phyloP scores from a whole-genome alignment of 2,888 invertebrate species.

The Epirrhoe tristata region DNA sequence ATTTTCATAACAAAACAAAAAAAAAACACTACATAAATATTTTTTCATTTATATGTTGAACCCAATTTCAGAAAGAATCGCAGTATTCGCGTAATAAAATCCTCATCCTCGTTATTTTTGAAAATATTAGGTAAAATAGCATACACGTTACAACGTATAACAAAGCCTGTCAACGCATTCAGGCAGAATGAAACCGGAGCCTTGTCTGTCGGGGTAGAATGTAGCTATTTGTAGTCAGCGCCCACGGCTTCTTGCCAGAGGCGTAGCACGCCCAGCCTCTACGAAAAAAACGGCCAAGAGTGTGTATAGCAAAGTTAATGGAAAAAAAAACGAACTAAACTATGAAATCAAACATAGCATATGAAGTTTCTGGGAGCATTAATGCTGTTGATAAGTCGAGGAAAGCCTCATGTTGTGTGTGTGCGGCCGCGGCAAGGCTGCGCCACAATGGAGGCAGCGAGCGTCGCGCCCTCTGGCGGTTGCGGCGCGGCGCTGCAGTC shows the following conservation, averaged over 20 bases:
- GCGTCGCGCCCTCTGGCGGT: slow-evolving; percentile 47
- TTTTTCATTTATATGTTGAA: no score
- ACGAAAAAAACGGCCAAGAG: neutral
- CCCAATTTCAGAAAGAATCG: no score
- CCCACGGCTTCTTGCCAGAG: neutral
- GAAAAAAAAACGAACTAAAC: neutral
- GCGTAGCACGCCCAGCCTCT: neutral
- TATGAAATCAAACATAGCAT: neutral
- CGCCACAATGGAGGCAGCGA: slow-evolving; percentile 48
- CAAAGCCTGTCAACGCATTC: neutral
- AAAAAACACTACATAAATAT: no score
- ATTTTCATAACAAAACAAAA: no score
- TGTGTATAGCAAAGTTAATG: neutral
- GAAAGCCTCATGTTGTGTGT: neutral
- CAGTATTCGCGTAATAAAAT: neutral
- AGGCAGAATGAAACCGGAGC: neutral
- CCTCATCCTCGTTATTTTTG: no score
- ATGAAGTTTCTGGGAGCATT: neutral
- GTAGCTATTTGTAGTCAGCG: neutral
- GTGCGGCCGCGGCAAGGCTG: slow-evolving; percentile 24
- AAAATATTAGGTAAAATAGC: neutral
- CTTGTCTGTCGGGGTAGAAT: neutral
- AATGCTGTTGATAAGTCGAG: neutral
- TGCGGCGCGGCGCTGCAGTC: slow-evolving; percentile 45
- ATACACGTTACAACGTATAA: neutral